Conservation (phyloP, 2,113 vertebrate species). For the Pardalotus punctatus region DNA sequence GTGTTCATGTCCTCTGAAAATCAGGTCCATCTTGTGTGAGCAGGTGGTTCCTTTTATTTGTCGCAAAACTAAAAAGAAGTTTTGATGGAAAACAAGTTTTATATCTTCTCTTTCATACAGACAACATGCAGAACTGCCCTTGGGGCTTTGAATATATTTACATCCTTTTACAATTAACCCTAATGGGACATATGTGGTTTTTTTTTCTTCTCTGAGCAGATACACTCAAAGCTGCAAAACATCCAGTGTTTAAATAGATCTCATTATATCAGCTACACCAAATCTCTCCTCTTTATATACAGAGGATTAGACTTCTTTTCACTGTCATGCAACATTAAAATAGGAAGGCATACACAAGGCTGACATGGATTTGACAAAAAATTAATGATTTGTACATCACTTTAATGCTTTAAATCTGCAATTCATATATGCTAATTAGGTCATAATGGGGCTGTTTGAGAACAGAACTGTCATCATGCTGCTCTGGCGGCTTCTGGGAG, state of each 20-base stretch:
- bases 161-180: conserved; percentile 75
- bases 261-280: conserved; percentile 75
- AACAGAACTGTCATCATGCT: conserved; percentile 80
- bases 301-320: conserved; percentile 75
- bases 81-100: conserved; percentile 63
- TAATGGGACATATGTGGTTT: conserved; percentile 72
- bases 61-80: conserved; percentile 55
- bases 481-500: conserved; percentile 74
- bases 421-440: conserved; percentile 85
- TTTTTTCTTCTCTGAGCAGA: conserved; percentile 38
- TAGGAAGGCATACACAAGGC: conserved; percentile 76
- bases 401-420: conserved; percentile 84
- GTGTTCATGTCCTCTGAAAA: not conserved
- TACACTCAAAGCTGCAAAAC: conserved; percentile 73
- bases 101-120: conserved; percentile 58
- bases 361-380: conserved; percentile 84
- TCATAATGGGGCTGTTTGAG: conserved; percentile 80
- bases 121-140: conserved; percentile 62
- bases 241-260: conserved; percentile 73
- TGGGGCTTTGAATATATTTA: conserved; percentile 73
- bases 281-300: conserved; percentile 74
- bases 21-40: not conserved
- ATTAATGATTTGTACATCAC: conserved; percentile 86
- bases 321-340: conserved; percentile 84
- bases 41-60: conserved; percentile 55